phyloP scores from a whole-genome alignment of 1,140 invertebrate genomes.

The Habropoda laboriosa region DNA sequence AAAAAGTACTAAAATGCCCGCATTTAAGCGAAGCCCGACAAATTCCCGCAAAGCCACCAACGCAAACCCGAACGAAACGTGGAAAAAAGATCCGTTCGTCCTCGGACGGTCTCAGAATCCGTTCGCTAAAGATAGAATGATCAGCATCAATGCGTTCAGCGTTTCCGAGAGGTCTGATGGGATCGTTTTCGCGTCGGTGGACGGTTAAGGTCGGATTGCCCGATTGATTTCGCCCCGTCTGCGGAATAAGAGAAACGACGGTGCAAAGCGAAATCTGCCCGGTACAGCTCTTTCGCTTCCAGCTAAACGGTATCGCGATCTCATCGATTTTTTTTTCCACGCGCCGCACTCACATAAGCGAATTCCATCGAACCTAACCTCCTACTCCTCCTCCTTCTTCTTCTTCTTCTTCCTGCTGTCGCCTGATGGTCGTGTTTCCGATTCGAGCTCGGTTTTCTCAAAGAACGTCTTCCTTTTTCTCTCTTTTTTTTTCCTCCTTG shows the following conservation, averaged over 20 bases:
- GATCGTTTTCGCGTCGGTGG: constrained; percentile 19
- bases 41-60: too few relatives aligned
- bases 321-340: constrained; percentile 40
- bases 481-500: constrained; percentile 12
- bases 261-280: constrained; percentile 10
- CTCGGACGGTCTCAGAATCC: background rate
- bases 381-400: background rate
- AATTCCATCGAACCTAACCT: constrained; percentile 29
- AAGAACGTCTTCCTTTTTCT: too few relatives aligned
- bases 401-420: too few relatives aligned
- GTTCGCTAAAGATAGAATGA: background rate
- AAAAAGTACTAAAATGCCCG: too few relatives aligned
- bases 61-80: background rate
- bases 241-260: constrained; percentile 30
- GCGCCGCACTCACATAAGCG: constrained; percentile 20
- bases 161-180: background rate
- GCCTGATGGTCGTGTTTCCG: too few relatives aligned
- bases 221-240: constrained; percentile 25
- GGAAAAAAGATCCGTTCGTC: too few relatives aligned
- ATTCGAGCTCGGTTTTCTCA: too few relatives aligned
- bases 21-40: too few relatives aligned
- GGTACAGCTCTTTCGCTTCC: constrained; percentile 26
- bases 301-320: constrained; percentile 31
- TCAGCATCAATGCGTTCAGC: background rate
- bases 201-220: constrained; percentile 2